phyloP scores from a whole-genome alignment of 1,140 invertebrate genomes.

The Cydia splendana region DNA sequence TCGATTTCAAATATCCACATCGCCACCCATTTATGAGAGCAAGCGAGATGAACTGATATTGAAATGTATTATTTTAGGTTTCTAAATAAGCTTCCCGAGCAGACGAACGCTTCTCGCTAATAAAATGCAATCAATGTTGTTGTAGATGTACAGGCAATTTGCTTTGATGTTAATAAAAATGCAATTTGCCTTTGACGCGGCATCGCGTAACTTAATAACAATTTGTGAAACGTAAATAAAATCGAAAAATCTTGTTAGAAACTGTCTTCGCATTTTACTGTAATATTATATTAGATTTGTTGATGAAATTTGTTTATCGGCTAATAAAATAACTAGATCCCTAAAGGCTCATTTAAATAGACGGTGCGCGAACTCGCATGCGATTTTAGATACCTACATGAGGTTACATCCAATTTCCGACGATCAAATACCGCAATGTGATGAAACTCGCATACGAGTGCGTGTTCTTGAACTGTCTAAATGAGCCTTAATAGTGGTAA shows the following conservation, averaged over 20 bases:
- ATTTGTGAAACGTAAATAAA: neutral
- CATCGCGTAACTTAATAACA: neutral
- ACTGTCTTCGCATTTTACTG: neutral
- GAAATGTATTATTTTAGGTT: neutral
- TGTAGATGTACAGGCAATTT: neutral
- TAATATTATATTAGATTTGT: too few relatives aligned
- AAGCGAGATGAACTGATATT: too few relatives aligned
- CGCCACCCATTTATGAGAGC: neutral
- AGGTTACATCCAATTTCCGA: too few relatives aligned
- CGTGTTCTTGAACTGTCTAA: too few relatives aligned
- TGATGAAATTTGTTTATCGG: too few relatives aligned
- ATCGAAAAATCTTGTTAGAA: neutral
- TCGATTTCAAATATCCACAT: neutral
- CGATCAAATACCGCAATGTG: too few relatives aligned
- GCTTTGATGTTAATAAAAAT: neutral
- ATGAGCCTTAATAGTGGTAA: too few relatives aligned
- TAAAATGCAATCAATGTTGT: constrained; percentile 1
- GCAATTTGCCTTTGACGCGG: neutral
- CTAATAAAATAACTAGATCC: too few relatives aligned
- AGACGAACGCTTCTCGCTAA: neutral
- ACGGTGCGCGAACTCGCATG: too few relatives aligned
- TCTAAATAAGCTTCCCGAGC: neutral
- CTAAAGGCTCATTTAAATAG: too few relatives aligned
- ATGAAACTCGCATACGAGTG: too few relatives aligned
- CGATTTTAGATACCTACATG: too few relatives aligned